Conservation (phyloP, 1,140 invertebrate species). For the Tyrophagus putrescentiae region DNA sequence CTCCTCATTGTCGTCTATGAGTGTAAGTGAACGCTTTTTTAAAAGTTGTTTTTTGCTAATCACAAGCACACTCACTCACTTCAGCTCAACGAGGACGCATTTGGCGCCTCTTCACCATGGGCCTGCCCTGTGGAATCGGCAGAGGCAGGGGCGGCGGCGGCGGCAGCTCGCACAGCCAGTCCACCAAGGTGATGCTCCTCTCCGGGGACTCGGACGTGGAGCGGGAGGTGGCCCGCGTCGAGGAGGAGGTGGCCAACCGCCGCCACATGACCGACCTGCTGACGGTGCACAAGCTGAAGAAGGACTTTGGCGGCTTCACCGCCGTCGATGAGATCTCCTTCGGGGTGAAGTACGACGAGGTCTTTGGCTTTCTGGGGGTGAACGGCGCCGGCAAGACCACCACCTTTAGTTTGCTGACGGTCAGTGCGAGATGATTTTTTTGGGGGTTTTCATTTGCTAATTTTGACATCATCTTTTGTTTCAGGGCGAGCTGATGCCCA, state of each 20-base stretch:
- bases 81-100: background rate
- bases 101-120: background rate
- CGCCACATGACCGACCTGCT: conserved; percentile 20
- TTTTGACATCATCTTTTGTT: too few relatives aligned
- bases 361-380: conserved; percentile 39
- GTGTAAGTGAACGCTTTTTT: background rate
- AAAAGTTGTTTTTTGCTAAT: conserved; percentile 8
- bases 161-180: background rate
- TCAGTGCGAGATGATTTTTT: too few relatives aligned
- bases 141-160: background rate
- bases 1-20: conserved; percentile 1
- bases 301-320: conserved; percentile 24
- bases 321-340: conserved; percentile 27
- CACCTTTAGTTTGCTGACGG: conserved; percentile 33
- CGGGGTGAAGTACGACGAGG: conserved; percentile 33
- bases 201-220: conserved; percentile 21
- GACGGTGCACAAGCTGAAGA: conserved; percentile 22
- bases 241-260: background rate
- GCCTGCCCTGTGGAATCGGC: background rate
- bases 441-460: too few relatives aligned
- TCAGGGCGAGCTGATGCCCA: conserved; percentile 32
- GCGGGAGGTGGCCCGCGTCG: conserved; percentile 5
- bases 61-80: background rate
- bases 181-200: background rate
- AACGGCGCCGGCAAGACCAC: conserved; percentile 36